Base-by-base conservation (phyloP, 2,888 invertebrate genomes). In the Acrobasis suavella region DNA sequence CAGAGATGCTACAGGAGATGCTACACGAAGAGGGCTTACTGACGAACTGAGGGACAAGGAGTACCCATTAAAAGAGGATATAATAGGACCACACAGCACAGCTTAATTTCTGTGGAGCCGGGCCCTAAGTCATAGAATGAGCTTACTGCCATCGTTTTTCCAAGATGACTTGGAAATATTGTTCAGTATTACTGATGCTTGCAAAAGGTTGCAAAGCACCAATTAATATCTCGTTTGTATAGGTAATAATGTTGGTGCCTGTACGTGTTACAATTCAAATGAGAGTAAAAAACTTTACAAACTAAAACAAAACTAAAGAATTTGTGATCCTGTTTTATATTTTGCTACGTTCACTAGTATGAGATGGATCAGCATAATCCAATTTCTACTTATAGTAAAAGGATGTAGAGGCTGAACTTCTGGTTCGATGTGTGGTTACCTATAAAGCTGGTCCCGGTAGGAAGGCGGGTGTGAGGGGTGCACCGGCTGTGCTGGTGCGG, bases 401-500 rank as follows among this genome's bases (percentile, higher is more conserved):
- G 7, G 32, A 32, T 7, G 32, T 5, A 7, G 5, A 32, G 7
- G 0, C 7, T 32, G 7, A 32, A 7, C 32, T 32, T 8, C 32
- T 32, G 32, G 7, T 7, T 32, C 32, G 32, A 8, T 32, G 32
- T 22, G 22, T 7, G 32, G 32, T 76, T 74, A 92, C 93, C 92
- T 93, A 91, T 86, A 92, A 82, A 91, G 84, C 81, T 92, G 92
- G 89, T 92, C 92, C 90, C 92, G 86, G 81, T 89, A 92, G 72
- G 90, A 89, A 87, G 91, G 89, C 86, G 88, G 90, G 79, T 91
- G 90, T 80, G 89, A 86, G 67, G 82, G 79, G 74, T 86, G 91
- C 77, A 82, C 71, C 78, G 71, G 87, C 76, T 75, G 78, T 78
- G 85, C 78, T 73, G 85, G 89, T 78, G 83, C 90, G 70, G 76